Evolutionary conservation across 2,797 vertebrate genomes (phyloP).

Genomic region (Gymnopithys bicolor): DNA sequence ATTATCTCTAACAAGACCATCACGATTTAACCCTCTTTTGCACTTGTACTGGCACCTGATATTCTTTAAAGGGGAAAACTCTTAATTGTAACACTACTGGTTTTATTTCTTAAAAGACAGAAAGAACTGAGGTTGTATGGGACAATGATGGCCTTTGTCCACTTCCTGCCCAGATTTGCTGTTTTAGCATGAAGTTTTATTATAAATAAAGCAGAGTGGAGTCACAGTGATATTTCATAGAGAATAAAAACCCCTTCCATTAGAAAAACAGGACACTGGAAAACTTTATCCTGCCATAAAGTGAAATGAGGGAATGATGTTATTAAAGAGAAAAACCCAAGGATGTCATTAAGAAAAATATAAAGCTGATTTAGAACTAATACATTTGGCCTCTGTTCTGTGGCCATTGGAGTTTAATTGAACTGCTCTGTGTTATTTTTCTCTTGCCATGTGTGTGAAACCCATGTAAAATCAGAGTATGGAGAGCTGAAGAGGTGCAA

Average conservation of each 20-base stretch:
- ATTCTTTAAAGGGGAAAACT: neutral
- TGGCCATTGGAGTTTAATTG: neutral
- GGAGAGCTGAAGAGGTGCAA: neutral
- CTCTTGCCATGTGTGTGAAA: neutral
- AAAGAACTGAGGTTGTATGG: neutral
- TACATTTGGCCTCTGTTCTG: neutral
- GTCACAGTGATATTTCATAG: neutral
- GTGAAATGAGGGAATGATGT: neutral
- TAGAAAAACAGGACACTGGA: neutral
- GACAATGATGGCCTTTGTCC: neutral
- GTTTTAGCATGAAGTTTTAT: neutral
- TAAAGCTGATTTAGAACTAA: neutral
- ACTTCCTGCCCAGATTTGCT: neutral
- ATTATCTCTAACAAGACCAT: neutral
- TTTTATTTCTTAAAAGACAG: neutral
- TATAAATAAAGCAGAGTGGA: neutral
- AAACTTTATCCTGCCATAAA: neutral
- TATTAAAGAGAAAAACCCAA: neutral
- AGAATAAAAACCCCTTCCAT: fast-evolving
- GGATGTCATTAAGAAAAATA: neutral
- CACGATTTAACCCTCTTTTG: neutral
- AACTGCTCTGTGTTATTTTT: neutral
- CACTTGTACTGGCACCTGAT: neutral
- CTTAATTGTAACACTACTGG: neutral
- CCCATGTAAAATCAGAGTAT: fast-evolving